phyloP scores from a whole-genome alignment of 2,797 vertebrate genomes.

The Melanotaenia parkinsoni region DNA sequence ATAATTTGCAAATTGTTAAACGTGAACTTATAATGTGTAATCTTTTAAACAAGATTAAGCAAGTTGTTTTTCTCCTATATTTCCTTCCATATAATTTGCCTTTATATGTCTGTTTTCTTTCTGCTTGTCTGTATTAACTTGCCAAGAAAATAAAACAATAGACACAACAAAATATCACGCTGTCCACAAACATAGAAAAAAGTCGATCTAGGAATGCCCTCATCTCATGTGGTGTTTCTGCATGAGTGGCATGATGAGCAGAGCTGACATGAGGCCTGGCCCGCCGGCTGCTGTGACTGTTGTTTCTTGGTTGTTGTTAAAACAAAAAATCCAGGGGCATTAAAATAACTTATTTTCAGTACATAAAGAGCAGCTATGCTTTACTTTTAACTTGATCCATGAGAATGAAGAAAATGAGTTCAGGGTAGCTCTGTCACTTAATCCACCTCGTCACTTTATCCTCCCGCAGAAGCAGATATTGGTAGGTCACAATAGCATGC shows the following conservation, averaged over 20 bases:
- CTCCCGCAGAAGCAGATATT: constrained; percentile 28
- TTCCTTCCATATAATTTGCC: constrained; percentile 12
- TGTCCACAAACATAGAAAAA: constrained; percentile 49
- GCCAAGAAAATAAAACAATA: constrained; percentile 43
- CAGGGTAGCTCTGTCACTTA: constrained; percentile 65
- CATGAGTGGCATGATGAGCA: constrained; percentile 52
- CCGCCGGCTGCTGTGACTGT: constrained; percentile 37
- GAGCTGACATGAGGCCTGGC: constrained; percentile 57
- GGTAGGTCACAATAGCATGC: constrained; percentile 52
- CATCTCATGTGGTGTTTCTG: constrained; percentile 48
- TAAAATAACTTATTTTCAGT: constrained; percentile 5
- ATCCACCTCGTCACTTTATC: constrained; percentile 47
- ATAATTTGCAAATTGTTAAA: neutral
- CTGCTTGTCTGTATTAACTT: constrained; percentile 28
- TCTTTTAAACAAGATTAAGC: too few relatives aligned
- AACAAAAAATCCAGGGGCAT: neutral
- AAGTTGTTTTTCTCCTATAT: neutral
- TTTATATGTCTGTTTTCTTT: constrained; percentile 5
- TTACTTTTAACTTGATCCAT: constrained; percentile 44
- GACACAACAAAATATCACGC: constrained; percentile 70
- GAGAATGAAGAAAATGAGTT: constrained; percentile 53
- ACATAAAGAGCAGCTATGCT: constrained; percentile 7
- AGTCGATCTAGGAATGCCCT: constrained; percentile 59
- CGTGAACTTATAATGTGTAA: neutral
- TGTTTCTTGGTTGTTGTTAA: neutral